phyloP scores from a whole-genome alignment of 2,888 invertebrate species.

The Muschampia plurimacula region DNA sequence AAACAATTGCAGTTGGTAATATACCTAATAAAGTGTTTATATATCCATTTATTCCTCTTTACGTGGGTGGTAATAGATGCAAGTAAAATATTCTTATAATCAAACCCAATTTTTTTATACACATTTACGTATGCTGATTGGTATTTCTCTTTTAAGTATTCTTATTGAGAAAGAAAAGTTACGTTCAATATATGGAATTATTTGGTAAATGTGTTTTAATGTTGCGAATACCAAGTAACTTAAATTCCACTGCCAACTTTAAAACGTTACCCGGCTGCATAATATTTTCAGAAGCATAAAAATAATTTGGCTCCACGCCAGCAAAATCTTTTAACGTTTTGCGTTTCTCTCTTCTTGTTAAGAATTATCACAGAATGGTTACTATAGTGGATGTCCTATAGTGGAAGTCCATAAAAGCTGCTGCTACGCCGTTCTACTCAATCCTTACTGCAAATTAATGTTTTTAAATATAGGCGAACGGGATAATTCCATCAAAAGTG shows the following conservation, averaged over 20 bases:
- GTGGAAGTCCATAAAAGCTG: background rate
- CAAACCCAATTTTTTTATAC: no score
- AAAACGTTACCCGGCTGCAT: slow-evolving; percentile 4
- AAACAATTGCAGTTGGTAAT: background rate
- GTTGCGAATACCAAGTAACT: background rate
- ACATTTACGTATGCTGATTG: background rate
- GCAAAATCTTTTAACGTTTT: slow-evolving; percentile 9
- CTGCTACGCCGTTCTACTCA: background rate
- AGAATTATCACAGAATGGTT: slow-evolving; percentile 22
- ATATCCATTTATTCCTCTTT: background rate
- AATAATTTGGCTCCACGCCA: slow-evolving; percentile 30
- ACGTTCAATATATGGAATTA: background rate
- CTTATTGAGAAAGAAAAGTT: background rate
- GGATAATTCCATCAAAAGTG: slow-evolving; percentile 29
- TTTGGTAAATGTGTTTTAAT: background rate
- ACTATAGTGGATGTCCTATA: background rate
- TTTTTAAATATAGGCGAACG: slow-evolving; percentile 18
- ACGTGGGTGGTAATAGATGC: background rate
- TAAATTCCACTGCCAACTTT: slow-evolving; percentile 7
- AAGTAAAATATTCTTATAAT: no score
- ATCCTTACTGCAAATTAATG: slow-evolving; percentile 13
- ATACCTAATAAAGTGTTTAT: no score
- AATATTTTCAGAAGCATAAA: slow-evolving; percentile 20
- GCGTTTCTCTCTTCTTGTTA: slow-evolving; percentile 11
- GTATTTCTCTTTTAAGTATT: background rate